Evolutionary conservation across 2,113 vertebrate genomes (phyloP).

Genomic region (Hippocampus guttulatus): DNA sequence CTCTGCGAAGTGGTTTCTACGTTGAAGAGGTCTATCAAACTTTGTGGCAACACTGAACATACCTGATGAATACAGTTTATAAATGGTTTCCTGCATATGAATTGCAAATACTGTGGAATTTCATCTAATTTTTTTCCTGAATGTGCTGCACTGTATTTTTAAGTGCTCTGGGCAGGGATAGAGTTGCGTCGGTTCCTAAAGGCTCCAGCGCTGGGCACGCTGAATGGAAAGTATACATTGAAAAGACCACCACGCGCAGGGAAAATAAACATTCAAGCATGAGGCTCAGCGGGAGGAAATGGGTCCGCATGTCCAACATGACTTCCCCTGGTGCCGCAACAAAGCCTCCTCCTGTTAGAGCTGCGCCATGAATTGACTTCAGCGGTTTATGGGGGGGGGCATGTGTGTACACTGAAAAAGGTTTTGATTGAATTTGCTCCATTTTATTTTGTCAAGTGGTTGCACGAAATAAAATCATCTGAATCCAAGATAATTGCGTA

Average conservation of each 20-base stretch:
- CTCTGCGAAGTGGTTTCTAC: too few species aligned
- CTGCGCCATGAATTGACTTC: constrained; percentile 9
- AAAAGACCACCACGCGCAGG: constrained; percentile 12
- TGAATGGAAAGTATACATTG: constrained; percentile 25
- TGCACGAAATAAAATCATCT: too few species aligned
- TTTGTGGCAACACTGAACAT: too few species aligned
- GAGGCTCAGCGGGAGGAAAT: constrained; percentile 4
- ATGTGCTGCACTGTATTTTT: neutral
- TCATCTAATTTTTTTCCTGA: neutral
- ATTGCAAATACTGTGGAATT: neutral
- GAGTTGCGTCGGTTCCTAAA: constrained; percentile 5
- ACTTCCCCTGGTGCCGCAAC: constrained; percentile 48
- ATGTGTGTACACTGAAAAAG: too few species aligned
- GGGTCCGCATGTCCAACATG: constrained; percentile 4
- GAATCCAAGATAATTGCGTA: too few species aligned
- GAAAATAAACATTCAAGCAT: constrained; percentile 42
- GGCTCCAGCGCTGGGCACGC: neutral
- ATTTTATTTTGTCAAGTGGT: too few species aligned
- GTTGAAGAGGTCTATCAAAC: too few species aligned
- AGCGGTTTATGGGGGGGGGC: too few species aligned
- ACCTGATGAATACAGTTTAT: neutral
- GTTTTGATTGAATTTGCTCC: too few species aligned
- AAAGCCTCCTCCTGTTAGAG: constrained; percentile 54
- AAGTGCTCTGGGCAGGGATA: neutral
- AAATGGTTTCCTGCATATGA: neutral